These are phyloP conservation scores for Nipponacmea schrenckii DNA, from an alignment of 2,888 invertebrate species.

Conservation along the genomic window DNA sequence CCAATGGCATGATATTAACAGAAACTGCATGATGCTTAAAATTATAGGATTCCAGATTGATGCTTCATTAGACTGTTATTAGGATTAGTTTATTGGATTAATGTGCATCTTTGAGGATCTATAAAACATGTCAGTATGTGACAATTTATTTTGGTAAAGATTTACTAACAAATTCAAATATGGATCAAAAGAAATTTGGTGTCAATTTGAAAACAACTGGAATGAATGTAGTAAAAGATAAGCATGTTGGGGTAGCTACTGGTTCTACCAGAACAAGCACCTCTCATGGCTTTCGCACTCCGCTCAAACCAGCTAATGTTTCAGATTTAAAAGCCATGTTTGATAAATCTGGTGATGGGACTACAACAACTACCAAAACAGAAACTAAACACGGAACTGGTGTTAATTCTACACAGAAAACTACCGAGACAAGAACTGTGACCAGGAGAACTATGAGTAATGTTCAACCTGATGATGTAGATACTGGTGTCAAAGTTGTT, in stretches of 20 bases:
- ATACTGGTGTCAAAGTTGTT: slow-evolving; percentile 13
- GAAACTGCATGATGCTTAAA: too few species aligned
- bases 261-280: slow-evolving; percentile 17
- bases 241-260: slow-evolving; percentile 12
- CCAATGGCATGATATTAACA: too few species aligned
- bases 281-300: slow-evolving; percentile 29
- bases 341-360: slow-evolving; percentile 29
- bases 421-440: not conserved
- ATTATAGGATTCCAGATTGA: too few species aligned
- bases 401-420: not conserved
- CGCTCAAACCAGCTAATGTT: slow-evolving; percentile 41
- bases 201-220: slow-evolving; percentile 27
- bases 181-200: slow-evolving; percentile 27
- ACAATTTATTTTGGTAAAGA: too few species aligned
- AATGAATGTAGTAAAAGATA: slow-evolving; percentile 12
- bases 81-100: too few species aligned
- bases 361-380: slow-evolving; percentile 4
- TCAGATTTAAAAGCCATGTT: slow-evolving; percentile 44
- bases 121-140: too few species aligned
- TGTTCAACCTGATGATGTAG: slow-evolving; percentile 12
- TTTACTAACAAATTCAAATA: not conserved
- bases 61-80: too few species aligned
- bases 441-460: slow-evolving; percentile 4
- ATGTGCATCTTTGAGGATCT: too few species aligned
- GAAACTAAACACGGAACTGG: slow-evolving; percentile 10